Base-by-base conservation (phyloP, 2,113 vertebrate genomes). In the Delphinapterus leucas region DNA sequence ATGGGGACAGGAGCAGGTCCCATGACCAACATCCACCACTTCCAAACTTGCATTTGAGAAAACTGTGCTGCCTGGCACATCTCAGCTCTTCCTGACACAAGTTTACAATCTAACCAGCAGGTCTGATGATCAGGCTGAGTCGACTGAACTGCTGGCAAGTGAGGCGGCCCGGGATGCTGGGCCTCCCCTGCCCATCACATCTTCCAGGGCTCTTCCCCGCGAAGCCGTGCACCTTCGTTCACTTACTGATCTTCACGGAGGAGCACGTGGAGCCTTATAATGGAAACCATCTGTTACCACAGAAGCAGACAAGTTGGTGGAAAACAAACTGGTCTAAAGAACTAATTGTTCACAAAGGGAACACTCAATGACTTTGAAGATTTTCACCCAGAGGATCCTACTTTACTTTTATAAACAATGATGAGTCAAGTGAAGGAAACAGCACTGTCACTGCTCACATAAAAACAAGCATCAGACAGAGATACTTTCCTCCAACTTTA, bases 341-440 rank as follows among this genome's bases (percentile, higher is more conserved):
- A 94, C 80, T 74, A 84, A 85, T 47, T 92, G 93, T 97, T 90
- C 96, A 93, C n/a, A 71, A 65, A 88, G 36, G 47, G 55, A 93
- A 95, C 25, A 88, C 10, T 76, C 70, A 81, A 84, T 63, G 85
- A 83, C 53, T 82, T 73, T 31, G 14, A 88, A 77, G 89, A 61
- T 47, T n/a, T 80, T 76, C 31, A 81, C 55, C 61, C 38, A 55
- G n/a, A 90, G 44, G 93, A 88, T 53, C 23, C 41, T 70, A 79
- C 58, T 84, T 95, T 76, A 76, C 63, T 94, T 89, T 76, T 63
- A 74, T 71, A 93, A 94, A 95, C 80, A 94, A 80, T 25, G 74
- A 87, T 96, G 85, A 97, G 15, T 95, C 63, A 90, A 79, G 95
- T 58, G 81, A 90, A 92, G 33, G 63, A 90, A 95, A 65, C 0